Percentiles rank a stretch among this genome's conserved stretches.
Evolutionary conservation across 2,888 invertebrate genomes (phyloP).

Genomic region (Drosophila paranaensis): DNA sequence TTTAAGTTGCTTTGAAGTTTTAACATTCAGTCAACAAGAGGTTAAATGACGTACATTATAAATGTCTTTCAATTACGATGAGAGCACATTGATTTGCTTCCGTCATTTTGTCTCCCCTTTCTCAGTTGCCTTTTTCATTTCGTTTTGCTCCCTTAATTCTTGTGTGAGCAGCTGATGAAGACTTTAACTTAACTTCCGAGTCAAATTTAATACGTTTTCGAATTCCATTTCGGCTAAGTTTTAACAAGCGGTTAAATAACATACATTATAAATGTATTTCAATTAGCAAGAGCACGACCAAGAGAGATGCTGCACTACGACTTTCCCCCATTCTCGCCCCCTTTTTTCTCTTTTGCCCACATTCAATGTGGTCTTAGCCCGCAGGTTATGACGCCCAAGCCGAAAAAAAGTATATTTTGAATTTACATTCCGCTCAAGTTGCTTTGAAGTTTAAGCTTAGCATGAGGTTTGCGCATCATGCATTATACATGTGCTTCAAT

Average conservation of each 20-base stretch:
- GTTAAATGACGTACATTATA: not conserved
- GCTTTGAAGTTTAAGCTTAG: not conserved
- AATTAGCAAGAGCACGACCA: not conserved
- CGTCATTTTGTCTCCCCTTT: not conserved
- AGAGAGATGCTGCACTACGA: not conserved
- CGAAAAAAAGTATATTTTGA: not conserved
- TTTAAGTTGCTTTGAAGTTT: constrained; percentile 1
- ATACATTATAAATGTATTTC: constrained; percentile 1
- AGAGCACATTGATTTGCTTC: not conserved
- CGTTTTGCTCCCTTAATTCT: not conserved
- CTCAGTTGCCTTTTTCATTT: not conserved
- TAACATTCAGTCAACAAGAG: not conserved
- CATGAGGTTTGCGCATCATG: constrained; percentile 1
- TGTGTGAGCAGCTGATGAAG: not conserved
- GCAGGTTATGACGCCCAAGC: not conserved
- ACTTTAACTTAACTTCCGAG: not conserved
- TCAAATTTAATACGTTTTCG: not conserved
- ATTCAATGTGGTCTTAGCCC: not conserved
- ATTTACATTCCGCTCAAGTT: not conserved
- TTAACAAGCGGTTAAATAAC: not conserved
- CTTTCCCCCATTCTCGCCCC: not conserved
- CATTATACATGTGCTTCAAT: not conserved
- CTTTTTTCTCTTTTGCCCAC: not conserved
- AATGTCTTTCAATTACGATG: not conserved
- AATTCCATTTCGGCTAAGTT: not conserved